These are phyloP conservation scores for Nasonia longicornis DNA, from an alignment of 1,140 invertebrate species.

Conservation along the genomic window DNA sequence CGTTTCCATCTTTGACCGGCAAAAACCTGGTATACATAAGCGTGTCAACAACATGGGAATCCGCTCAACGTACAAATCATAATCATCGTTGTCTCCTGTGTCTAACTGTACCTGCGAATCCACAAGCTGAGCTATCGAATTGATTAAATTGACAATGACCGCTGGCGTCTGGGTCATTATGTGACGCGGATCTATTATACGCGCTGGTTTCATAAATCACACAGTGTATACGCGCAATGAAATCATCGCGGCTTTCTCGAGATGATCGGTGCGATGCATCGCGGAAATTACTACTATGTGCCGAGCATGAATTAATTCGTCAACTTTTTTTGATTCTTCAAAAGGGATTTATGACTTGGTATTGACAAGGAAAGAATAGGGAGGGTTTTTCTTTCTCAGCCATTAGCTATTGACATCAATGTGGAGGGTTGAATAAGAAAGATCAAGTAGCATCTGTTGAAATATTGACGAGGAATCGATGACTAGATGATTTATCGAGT, in stretches of 20 bases:
- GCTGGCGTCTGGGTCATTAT: not conserved
- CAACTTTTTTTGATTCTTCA: not conserved
- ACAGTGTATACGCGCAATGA: not conserved
- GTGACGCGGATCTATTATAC: not conserved
- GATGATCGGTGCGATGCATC: not conserved
- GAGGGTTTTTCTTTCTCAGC: not conserved
- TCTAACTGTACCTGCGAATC: not conserved
- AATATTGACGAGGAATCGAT: not conserved
- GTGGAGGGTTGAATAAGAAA: not conserved
- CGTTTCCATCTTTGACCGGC: not conserved
- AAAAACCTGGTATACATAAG: not conserved
- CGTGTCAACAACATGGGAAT: not conserved
- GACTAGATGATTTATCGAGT: not conserved
- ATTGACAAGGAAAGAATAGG: not conserved
- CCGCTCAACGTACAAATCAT: not conserved
- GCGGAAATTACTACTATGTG: not conserved
- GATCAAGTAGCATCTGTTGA: not conserved
- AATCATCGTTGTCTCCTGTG: not conserved
- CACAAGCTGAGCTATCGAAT: not conserved
- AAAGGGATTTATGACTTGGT: not conserved
- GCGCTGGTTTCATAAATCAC: constrained; percentile 15
- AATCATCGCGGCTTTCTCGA: not conserved
- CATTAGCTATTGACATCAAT: not conserved
- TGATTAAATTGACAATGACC: constrained; percentile 15
- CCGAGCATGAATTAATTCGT: not conserved